Conservation (phyloP, 2,797 vertebrate genomes). For the Bradypodion ventrale region DNA sequence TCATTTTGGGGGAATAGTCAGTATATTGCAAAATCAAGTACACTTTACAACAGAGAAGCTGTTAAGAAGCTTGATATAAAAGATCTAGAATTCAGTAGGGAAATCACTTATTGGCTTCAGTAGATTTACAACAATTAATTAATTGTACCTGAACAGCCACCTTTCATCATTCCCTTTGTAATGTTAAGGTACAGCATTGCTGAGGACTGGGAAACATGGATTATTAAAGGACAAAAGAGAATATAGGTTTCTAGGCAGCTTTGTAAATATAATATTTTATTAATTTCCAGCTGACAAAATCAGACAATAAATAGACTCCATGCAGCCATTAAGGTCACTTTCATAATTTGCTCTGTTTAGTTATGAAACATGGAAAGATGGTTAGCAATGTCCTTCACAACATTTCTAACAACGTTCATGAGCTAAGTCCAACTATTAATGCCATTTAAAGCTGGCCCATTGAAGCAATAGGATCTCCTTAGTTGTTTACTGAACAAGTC, state of each 20-base stretch:
- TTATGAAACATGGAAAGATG: background rate
- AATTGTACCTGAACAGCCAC: background rate
- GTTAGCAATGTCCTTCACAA: background rate
- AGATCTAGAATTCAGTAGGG: background rate
- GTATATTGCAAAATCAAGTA: background rate
- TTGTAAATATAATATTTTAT: slow-evolving; percentile 29
- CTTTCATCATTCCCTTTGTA: background rate
- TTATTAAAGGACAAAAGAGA: slow-evolving; percentile 13
- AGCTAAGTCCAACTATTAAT: too few relatives aligned
- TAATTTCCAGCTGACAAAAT: slow-evolving; percentile 42
- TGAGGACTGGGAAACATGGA: background rate
- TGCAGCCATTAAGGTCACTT: background rate
- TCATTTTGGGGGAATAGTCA: background rate
- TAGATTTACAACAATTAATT: background rate
- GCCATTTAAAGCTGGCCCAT: too few relatives aligned
- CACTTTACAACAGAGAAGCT: background rate
- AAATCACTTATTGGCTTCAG: background rate
- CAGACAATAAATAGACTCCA: background rate
- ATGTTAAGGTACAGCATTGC: background rate
- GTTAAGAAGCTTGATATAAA: background rate
- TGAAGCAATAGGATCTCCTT: too few relatives aligned
- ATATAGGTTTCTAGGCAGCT: background rate
- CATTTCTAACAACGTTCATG: background rate
- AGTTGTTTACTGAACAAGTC: too few relatives aligned
- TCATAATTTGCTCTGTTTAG: background rate